phyloP scores from a whole-genome alignment of 2,888 invertebrate species.

The Arrhopalites spinosus region DNA sequence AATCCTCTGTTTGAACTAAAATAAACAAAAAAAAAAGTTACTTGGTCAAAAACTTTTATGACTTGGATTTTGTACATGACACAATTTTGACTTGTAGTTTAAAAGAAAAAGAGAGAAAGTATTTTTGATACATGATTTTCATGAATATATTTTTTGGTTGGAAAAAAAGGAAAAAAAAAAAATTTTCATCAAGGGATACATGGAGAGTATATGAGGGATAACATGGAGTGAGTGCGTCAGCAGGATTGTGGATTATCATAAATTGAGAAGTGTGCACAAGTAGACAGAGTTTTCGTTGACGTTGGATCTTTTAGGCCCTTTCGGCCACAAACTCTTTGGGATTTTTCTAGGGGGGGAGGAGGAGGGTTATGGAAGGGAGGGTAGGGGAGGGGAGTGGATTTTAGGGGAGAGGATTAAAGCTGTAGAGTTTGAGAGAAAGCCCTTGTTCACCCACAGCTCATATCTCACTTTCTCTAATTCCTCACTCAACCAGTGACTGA shows the following conservation, averaged over 20 bases:
- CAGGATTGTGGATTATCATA: conserved; percentile 28
- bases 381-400: background rate
- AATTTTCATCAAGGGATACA: too few relatives aligned
- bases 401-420: background rate
- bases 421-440: background rate
- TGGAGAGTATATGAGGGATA: background rate
- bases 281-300: background rate
- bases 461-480: conserved; percentile 14
- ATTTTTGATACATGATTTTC: too few relatives aligned
- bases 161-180: too few relatives aligned
- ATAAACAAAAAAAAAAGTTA: too few relatives aligned
- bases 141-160: too few relatives aligned
- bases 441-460: background rate
- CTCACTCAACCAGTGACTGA: background rate
- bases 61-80: too few relatives aligned
- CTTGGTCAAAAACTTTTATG: too few relatives aligned
- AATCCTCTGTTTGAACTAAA: too few relatives aligned
- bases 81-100: too few relatives aligned
- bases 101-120: too few relatives aligned
- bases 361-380: background rate
- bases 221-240: conserved; percentile 7
- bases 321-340: background rate
- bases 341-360: background rate
- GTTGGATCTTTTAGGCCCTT: background rate
- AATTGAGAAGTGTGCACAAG: conserved; percentile 16